Conservation (phyloP, 2,888 invertebrate genomes). For the Cantharis rufa region DNA sequence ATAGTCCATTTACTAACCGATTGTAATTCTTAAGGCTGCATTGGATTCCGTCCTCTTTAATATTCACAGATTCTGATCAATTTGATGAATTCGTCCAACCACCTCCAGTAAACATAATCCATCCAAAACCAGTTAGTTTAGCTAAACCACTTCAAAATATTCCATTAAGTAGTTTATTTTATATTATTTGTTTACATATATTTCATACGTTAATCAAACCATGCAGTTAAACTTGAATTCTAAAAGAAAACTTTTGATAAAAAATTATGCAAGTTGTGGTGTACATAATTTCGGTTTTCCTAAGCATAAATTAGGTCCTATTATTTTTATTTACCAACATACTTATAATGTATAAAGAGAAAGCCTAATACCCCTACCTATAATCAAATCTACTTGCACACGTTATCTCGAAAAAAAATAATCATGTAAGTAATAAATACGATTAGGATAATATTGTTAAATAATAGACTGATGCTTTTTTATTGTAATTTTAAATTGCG, state of each 20-base stretch:
- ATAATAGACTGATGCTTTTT: conserved; percentile 53
- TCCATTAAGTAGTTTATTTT: conserved; percentile 34
- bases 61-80: conserved; percentile 65
- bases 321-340: not conserved
- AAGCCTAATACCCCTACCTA: conserved; percentile 1
- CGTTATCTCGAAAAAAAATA: conserved; percentile 3
- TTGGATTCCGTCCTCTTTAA: conserved; percentile 69
- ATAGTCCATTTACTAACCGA: not conserved
- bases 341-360: not conserved
- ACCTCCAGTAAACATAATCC: conserved; percentile 71
- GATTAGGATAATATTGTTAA: conserved; percentile 19
- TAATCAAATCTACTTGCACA: conserved; percentile 14
- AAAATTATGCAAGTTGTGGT: not conserved
- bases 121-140: conserved; percentile 63
- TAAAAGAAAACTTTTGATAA: not conserved
- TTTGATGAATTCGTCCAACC: conserved; percentile 70
- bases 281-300: not conserved
- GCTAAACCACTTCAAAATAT: conserved; percentile 42
- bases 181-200: conserved; percentile 28
- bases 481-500: conserved; percentile 43
- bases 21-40: conserved; percentile 52
- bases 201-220: conserved; percentile 10
- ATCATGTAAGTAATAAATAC: conserved; percentile 19
- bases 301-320: not conserved
- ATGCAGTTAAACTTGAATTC: conserved; percentile 14